Evolutionary conservation across 2,797 vertebrate species (phyloP), one percentile per base, ranked within the genome.

Genomic region (Aeoliscus strigatus): DNA sequence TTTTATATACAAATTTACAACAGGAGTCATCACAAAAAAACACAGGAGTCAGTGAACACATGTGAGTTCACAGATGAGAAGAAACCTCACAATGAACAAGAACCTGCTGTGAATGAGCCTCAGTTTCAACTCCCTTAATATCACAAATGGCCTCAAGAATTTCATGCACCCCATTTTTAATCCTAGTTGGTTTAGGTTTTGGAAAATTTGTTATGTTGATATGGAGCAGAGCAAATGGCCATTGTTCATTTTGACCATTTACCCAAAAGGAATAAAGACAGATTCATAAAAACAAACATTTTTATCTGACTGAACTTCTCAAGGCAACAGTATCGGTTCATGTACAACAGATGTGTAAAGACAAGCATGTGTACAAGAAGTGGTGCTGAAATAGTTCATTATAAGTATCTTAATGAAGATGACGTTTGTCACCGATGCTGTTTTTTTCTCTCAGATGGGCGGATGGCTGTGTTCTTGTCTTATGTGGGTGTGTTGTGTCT

Each of bases 41-140:
- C n/a, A n/a, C n/a, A n/a, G n/a, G n/a, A n/a, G n/a, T n/a, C n/a
- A n/a, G n/a, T 32, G 54, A 70, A 74, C 71, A 51, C 69, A 63
- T 66, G 45, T 21, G 39, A 41, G 54, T 54, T 50, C 54, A 39
- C 4, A 5, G 39, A 66, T 68, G 66, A 76, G 49, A 56, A 73
- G 54, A 66, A 77, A 71, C n/a, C n/a, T n/a, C 37, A 53, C 55
- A 59, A 65, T 66, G 66, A 70, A 75, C 60, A 68, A 60, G 56
- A 25, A 52, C 64, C 60, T 42, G 63, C 58, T 66, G 66, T 33
- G 64, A 72, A 72, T 51, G 41, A 70, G 46, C 52, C 68, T 43
- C 13, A 2, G 51, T 31, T 61, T 69, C 38, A 56, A 53, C 65
- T 64, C 50, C 21, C 1, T 1, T 64, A 57, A 77, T 63, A 75